Evolutionary conservation across 2,113 vertebrate genomes (phyloP).

Genomic region (Dascyllus trimaculatus): DNA sequence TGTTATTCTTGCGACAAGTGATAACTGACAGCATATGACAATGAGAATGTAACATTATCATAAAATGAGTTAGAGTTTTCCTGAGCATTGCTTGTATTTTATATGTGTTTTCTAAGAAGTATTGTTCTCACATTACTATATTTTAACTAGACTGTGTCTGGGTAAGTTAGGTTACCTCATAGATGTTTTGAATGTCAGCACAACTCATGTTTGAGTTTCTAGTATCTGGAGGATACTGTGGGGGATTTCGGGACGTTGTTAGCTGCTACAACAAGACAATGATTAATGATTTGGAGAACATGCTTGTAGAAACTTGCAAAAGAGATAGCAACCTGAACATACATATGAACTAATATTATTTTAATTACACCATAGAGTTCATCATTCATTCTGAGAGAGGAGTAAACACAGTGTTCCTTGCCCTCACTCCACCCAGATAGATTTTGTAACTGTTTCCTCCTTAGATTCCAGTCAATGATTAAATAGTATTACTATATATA

Average conservation of each 20-base stretch:
- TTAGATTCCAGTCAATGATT: not conserved
- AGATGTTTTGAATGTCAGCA: not conserved
- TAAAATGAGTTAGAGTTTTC: no score
- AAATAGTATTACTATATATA: not conserved
- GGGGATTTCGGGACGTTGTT: not conserved
- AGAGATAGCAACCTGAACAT: no score
- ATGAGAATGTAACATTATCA: not conserved
- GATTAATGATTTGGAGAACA: not conserved
- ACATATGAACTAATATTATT: no score
- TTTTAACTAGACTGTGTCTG: no score
- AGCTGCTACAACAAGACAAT: not conserved
- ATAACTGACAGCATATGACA: not conserved
- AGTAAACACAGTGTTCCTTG: not conserved
- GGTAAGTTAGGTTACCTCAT: no score
- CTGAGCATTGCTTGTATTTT: no score
- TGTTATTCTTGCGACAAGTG: not conserved
- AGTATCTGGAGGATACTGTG: not conserved
- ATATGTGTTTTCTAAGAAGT: no score
- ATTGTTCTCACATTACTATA: no score
- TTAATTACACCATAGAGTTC: no score
- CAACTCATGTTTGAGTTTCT: not conserved
- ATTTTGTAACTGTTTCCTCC: slow-evolving; percentile 19
- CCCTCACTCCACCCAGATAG: not conserved
- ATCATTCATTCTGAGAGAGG: not conserved
- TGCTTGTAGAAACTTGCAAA: not conserved